Conservation (phyloP, 1,140 invertebrate species). For the Drosophila parabipectinata region DNA sequence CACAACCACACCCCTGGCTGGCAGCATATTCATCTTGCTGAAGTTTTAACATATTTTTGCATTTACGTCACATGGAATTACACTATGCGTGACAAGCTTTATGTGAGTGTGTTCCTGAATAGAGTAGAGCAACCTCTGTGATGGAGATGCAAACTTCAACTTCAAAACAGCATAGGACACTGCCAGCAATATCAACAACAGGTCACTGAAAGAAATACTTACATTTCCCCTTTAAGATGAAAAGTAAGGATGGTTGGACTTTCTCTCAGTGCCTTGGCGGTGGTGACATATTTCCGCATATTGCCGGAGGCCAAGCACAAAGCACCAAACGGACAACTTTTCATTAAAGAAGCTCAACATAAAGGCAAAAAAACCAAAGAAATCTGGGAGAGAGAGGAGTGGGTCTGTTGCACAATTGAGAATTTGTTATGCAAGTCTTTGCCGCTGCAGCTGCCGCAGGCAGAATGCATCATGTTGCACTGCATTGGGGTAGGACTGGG, state of each 20-base stretch:
- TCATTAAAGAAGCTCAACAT: constrained; percentile 48
- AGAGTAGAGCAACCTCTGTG: constrained; percentile 36
- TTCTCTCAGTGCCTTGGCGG: constrained; percentile 33
- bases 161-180: constrained; percentile 39
- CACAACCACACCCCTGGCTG: neutral
- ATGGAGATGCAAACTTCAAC: constrained; percentile 72
- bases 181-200: constrained; percentile 34
- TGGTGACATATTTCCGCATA: constrained; percentile 80
- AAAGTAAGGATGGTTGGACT: too few species aligned
- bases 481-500: constrained; percentile 69
- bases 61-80: constrained; percentile 80
- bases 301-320: constrained; percentile 66
- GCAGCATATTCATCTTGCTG: constrained; percentile 53
- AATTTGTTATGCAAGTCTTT: constrained; percentile 79
- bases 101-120: constrained; percentile 10
- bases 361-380: neutral
- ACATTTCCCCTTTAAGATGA: too few species aligned
- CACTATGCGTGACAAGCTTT: constrained; percentile 77
- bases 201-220: constrained; percentile 1
- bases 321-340: constrained; percentile 68
- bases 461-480: constrained; percentile 66
- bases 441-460: constrained; percentile 56
- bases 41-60: constrained; percentile 80
- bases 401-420: constrained; percentile 75
- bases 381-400: constrained; percentile 8